Evolutionary conservation across 2,113 vertebrate species (phyloP), one percentile per base, ranked within the genome.

Genomic region (Mugil cephalus): DNA sequence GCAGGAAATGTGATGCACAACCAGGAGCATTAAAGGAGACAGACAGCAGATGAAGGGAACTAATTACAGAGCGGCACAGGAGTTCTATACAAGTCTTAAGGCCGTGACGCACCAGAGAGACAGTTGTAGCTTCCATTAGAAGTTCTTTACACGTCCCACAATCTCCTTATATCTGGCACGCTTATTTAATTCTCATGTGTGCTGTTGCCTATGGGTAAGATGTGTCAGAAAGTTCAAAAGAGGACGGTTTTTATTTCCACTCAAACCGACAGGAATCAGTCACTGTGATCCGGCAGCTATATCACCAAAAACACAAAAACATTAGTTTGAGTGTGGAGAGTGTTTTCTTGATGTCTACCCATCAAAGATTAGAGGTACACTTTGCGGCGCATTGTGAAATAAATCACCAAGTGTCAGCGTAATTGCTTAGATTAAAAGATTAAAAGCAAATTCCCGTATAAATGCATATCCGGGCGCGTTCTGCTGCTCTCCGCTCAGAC

Each of bases 381-480:
- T 48, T 50, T 69, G 50, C 51, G 14, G 60, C 50, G 64, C 58
- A 58, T 43, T 19, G 35, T 53, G 56, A 60, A 78, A 70, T 12
- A 67, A 55, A 60, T 63, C n/a, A 24, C 43, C 19, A n/a, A 50
- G 48, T 59, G 17, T 30, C 24, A 30, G 15, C 18, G 15, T 69
- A 74, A 84, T 61, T 55, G 63, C 69, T 17, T 39, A 75, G 66
- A 78, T 84, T 81, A 82, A 82, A 77, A 82, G 69, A 86, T 80
- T 67, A 80, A 73, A 76, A 45, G 17, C 40, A 69, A 64, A 78
- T 60, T 70, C 62, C 76, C 69, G 18, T 45, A 56, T 62, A 78
- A 70, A 75, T 68, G 73, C 61, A 79, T 39, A 74, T 68, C 18
- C 59, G 62, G 65, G 66, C 46, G 48, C 62, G 34, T 84, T 67